Conservation (phyloP, 1,140 invertebrate species). For the Goniozus legneri region DNA sequence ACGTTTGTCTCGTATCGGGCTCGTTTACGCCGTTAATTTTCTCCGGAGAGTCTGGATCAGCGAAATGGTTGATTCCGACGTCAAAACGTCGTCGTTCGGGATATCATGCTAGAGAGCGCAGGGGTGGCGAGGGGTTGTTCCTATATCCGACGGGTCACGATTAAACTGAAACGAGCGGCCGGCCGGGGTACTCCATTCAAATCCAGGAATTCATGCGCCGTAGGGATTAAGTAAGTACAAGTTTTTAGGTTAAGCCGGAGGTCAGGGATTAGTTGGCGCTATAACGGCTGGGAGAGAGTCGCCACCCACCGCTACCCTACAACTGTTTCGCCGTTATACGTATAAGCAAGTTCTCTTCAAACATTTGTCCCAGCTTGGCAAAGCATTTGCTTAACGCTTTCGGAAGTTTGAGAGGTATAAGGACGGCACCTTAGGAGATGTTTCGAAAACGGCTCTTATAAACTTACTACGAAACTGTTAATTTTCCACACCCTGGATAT, state of each 20-base stretch:
- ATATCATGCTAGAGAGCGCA: too few species aligned
- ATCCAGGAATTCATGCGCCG: constrained; percentile 24
- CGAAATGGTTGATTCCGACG: too few species aligned
- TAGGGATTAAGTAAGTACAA: constrained; percentile 26
- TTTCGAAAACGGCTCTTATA: neutral
- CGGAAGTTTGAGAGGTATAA: neutral
- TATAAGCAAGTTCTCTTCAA: constrained; percentile 15
- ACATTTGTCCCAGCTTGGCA: constrained; percentile 13
- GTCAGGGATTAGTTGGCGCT: constrained; percentile 15
- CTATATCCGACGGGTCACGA: constrained; percentile 5
- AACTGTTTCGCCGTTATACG: constrained; percentile 13
- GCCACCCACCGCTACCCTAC: too few species aligned
- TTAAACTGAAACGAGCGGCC: constrained; percentile 9
- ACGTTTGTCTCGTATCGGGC: too few species aligned
- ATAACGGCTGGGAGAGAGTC: neutral
- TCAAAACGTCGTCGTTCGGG: too few species aligned
- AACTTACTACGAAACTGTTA: neutral
- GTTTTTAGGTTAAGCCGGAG: constrained; percentile 29
- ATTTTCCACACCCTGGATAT: neutral
- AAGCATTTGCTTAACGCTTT: constrained; percentile 12
- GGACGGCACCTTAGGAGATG: neutral
- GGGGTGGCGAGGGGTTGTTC: too few species aligned
- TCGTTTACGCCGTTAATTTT: too few species aligned
- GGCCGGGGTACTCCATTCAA: constrained; percentile 15
- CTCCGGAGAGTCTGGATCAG: too few species aligned